Evolutionary conservation across 2,113 vertebrate genomes (phyloP), one percentile per base, ranked within the genome.

Genomic region (Chionomys nivalis): DNA sequence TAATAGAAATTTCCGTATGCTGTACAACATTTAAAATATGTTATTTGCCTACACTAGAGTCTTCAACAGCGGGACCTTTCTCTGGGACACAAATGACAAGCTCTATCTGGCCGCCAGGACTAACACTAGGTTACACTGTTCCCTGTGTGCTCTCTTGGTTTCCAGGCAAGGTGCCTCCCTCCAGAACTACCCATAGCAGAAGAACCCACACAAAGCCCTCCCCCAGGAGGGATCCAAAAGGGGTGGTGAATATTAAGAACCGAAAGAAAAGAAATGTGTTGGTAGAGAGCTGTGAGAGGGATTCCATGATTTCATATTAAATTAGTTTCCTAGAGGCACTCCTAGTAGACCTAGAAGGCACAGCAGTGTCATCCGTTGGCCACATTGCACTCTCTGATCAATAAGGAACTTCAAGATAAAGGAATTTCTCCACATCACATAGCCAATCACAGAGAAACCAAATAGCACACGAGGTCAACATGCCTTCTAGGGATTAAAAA

Each of bases 1-100:
- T 95, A 95, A 96, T 94, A 97, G 96, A 97, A 97, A 98, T 98
- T 97, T 97, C 97, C 97, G 96, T 97, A 97, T 63, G 92, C 95
- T 95, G 81, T 95, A 97, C 97, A 95, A 92, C 97, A 96, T 96
- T 94, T 95, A 95, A 97, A 95, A 97, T 98, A 96, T 89, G 94
- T 87, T 97, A 96, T 98, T 98, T 97, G 95, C 97, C 96, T 96
- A 95, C 75, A 91, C 94, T 47, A 36, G 68, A 85, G 72, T 28
- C 94, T 96, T 93, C 93, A 95, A 97, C 96, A 97, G 97, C 94
- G 1, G 92, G 78, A 89, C 94, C 97, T 97, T 98, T 97, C 96
- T 98, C 94, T 97, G 0, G 93, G 83, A 89, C 93, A 95, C 66
- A 87, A 94, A 97, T 93, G 97, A 97, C 97, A 72, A 31, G 68